Base-by-base conservation (phyloP, 2,888 invertebrate genomes). In the Antheraea yamamai region DNA sequence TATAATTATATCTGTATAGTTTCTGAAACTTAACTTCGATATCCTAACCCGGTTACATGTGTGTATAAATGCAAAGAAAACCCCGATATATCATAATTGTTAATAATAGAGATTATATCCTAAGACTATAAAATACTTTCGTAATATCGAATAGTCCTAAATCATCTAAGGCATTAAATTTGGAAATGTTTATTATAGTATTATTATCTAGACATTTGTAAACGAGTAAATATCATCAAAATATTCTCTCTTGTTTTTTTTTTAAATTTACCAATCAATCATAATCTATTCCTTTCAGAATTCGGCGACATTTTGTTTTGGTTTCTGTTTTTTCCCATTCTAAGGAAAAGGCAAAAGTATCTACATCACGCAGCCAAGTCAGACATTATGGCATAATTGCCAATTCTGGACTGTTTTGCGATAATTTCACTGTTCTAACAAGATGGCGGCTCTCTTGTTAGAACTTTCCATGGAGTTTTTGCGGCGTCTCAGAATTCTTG, bases 161-260 rank as follows among this genome's bases (percentile, higher is more conserved):
- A 76, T 86, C 83, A 84, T 88, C 91, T 91, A 92, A 92, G 92
- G 92, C 92, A 90, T 85, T 89, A 88, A 86, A 82, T 47, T 74
- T 70, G 39, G 70, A 70, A 70, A 39, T 70, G 39, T 70, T 70
- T n/a, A 66, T 39, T 70, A 70, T 39, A 70, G 18, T 68, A 16
- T 3, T 35, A n/a, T 16, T 35, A 39, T n/a, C n/a, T n/a, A 39
- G 18, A n/a, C n/a, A 39, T 70, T 20, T n/a, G 39, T 70, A 70
- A 70, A 70, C 70, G 70, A 70, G 23, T 12, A n/a, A n/a, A 70
- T 39, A 70, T 12, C 47, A 8, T 47, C 10, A 70, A 3, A 70
- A 55, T 18, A 2, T n/a, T 61, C 10, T 58, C 8, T 23, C 12
- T 61, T 7, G 58, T 23, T 12, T 47, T 12, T 12, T 47, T 47